Evolutionary conservation across 2,113 vertebrate genomes (phyloP), one percentile per base, ranked within the genome.

Genomic region (Leptobrachium ailaonicum): DNA sequence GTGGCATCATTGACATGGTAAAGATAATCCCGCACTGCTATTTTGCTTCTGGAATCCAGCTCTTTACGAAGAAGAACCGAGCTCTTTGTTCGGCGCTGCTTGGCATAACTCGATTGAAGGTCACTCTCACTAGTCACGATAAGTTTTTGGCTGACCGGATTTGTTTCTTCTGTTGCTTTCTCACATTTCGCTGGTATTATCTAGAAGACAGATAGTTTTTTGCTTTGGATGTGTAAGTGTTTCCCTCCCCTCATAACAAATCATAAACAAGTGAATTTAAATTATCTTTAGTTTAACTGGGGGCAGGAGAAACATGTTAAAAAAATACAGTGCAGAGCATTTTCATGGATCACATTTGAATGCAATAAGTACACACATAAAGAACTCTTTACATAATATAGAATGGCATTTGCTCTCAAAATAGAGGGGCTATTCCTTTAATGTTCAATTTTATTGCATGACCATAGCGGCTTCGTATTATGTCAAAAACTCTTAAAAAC

Each of bases 1-100:
- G 97, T 98, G 60, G 98, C 98, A 81, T 98, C 96, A 0, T 99
- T 98, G 4, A 99, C 95, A 3, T 96, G 95, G 67, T 95, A 96
- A 71, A 98, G 92, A 86, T 97, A 98, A 42, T 97, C 95, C 0
- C 97, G 94, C 42, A 95, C 92, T 1, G 95, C 91, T 62, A 95
- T 92, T 86, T 96, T 98, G 83, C 95, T 95, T 82, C 95, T 94
- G 2, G 94, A 94, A 62, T 97, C 96, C 88, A 99, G 90, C 82
- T 98, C 97, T 84, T 98, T 99, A 88, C 97, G 97, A 86, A 99
- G 84, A 40, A 99, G 95, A 0, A 94, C 91, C 0, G 97, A 96
- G 4, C 97, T 98, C 89, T 99, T 99, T 11, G 94, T 97, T 77
- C 96, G 95, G 0, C 95, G 92, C 76, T 99, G 98, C 83, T 97